phyloP scores from a whole-genome alignment of 2,797 vertebrate species.

The Mastacembelus armatus region DNA sequence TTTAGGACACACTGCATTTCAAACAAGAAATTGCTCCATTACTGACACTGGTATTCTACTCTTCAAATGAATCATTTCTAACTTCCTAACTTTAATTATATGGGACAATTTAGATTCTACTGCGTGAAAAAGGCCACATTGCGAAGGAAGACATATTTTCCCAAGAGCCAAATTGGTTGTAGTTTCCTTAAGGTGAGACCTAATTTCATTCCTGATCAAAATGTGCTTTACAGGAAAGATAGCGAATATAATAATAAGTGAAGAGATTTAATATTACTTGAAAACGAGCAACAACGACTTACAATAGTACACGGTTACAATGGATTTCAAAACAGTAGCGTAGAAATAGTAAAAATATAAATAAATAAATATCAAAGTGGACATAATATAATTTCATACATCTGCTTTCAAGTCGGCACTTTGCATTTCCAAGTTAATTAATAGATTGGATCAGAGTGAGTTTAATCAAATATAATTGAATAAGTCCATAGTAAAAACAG shows the following conservation, averaged over 20 bases:
- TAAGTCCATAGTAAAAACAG: slow-evolving; percentile 88
- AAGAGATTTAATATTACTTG: slow-evolving; percentile 66
- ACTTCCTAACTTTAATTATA: slow-evolving; percentile 57
- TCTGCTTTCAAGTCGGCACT: slow-evolving; percentile 84
- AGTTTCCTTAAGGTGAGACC: slow-evolving; percentile 57
- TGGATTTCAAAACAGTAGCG: slow-evolving; percentile 46
- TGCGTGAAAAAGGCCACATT: slow-evolving; percentile 41
- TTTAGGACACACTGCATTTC: slow-evolving; percentile 7
- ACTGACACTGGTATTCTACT: slow-evolving; percentile 25
- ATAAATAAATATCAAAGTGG: slow-evolving; percentile 83
- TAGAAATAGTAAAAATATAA: slow-evolving; percentile 70
- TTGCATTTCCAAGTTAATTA: slow-evolving; percentile 88
- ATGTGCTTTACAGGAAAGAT: slow-evolving; percentile 69
- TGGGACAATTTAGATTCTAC: slow-evolving; percentile 31
- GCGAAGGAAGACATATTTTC: slow-evolving; percentile 29
- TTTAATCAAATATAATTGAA: slow-evolving; percentile 91
- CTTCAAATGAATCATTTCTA: slow-evolving; percentile 32
- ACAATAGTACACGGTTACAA: slow-evolving; percentile 60
- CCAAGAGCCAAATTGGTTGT: slow-evolving; percentile 37
- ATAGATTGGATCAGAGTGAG: slow-evolving; percentile 89
- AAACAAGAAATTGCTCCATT: slow-evolving; percentile 10
- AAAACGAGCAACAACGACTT: slow-evolving; percentile 52
- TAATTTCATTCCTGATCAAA: slow-evolving; percentile 66
- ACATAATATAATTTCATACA: slow-evolving; percentile 85
- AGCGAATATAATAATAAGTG: slow-evolving; percentile 21